phyloP scores from a whole-genome alignment of 2,797 vertebrate species.

The Fratercula arctica region DNA sequence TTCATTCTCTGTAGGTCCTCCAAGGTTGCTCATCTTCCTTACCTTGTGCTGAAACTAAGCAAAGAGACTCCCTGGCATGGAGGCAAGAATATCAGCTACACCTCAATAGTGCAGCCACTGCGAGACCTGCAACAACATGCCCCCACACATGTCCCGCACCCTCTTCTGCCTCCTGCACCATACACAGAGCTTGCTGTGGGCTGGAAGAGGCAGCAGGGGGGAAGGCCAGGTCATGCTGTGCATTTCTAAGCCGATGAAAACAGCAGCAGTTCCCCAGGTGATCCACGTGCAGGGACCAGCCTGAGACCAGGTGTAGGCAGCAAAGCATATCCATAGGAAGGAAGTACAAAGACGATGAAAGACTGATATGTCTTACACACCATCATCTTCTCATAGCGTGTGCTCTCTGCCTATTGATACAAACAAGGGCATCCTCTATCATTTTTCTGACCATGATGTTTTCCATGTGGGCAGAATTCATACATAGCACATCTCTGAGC shows the following conservation, averaged over 20 bases:
- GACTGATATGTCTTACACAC: neutral
- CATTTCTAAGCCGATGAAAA: neutral
- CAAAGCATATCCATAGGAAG: neutral
- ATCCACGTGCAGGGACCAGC: neutral
- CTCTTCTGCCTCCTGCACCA: neutral
- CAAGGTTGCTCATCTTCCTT: neutral
- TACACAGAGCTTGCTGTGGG: neutral
- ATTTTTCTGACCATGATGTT: neutral
- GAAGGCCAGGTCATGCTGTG: neutral
- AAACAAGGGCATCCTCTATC: neutral
- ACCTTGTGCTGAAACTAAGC: neutral
- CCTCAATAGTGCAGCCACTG: fast-evolving
- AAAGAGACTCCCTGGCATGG: neutral
- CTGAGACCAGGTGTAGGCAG: neutral
- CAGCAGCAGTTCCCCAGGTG: neutral
- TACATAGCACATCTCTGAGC: neutral
- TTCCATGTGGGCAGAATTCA: neutral
- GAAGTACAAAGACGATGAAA: neutral
- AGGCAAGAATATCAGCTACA: neutral
- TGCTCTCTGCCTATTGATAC: neutral
- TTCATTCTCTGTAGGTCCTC: neutral
- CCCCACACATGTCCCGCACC: fast-evolving
- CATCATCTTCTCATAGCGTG: too few species aligned
- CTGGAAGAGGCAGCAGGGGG: neutral
- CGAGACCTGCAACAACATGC: neutral